Conservation (phyloP, 1,140 invertebrate species). For the Dysdera silvatica region DNA sequence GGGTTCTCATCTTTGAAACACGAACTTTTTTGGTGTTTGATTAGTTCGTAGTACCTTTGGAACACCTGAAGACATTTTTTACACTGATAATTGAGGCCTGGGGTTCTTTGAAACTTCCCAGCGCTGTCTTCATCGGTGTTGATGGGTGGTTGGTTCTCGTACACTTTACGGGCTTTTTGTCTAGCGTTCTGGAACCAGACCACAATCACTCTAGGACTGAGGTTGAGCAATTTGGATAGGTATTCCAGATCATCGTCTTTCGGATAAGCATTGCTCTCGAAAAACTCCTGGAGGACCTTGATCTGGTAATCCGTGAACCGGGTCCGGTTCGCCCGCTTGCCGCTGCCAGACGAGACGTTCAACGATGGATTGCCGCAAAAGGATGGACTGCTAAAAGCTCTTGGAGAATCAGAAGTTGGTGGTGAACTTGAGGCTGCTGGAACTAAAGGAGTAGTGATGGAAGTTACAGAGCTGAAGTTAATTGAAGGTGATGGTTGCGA, state of each 20-base stretch:
- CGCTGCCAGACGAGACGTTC: slow-evolving; percentile 9
- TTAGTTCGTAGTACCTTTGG: slow-evolving; percentile 96
- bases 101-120: slow-evolving; percentile 76
- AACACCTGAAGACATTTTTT: slow-evolving; percentile 97
- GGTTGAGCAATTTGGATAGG: slow-evolving; percentile 83
- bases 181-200: slow-evolving; percentile 97
- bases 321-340: slow-evolving; percentile 92
- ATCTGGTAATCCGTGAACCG: slow-evolving; percentile 98
- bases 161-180: slow-evolving; percentile 94
- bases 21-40: slow-evolving; percentile 96
- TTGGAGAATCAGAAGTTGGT: slow-evolving; percentile 28
- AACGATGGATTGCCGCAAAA: slow-evolving; percentile 16
- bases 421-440: slow-evolving; percentile 19
- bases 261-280: slow-evolving; percentile 98
- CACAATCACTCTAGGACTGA: slow-evolving; percentile 91
- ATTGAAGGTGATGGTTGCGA: slow-evolving; percentile 24
- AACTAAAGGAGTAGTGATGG: slow-evolving; percentile 14
- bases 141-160: slow-evolving; percentile 85
- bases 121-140: slow-evolving; percentile 34
- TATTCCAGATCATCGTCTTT: slow-evolving; percentile 99
- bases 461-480: slow-evolving; percentile 20
- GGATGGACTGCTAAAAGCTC: slow-evolving; percentile 14
- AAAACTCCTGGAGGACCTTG: slow-evolving; percentile 97
- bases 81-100: slow-evolving; percentile 96
- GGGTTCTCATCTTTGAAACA: slow-evolving; percentile 92